Evolutionary conservation across 2,888 invertebrate species (phyloP), one percentile per base, ranked within the genome.

Genomic region (Pinctada fucata): DNA sequence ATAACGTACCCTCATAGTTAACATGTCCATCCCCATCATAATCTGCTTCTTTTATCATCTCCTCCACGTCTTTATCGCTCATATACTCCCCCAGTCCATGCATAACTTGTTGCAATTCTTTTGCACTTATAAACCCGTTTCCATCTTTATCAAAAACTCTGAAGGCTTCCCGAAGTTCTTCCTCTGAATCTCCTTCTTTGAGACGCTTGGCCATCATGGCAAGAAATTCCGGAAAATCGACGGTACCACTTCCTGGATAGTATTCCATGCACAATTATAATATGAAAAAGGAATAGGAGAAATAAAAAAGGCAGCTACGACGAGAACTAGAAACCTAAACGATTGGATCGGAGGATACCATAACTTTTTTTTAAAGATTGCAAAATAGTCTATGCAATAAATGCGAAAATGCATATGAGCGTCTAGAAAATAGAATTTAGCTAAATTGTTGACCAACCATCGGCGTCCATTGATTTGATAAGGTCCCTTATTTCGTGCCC

Each of bases 171-270:
- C 66, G 66, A 16, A 74, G 47, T 66, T 74, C 74, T 31, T 74
- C 74, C 31, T 74, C 74, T 8, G 65, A 65, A 49, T 74, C 74
- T 3, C 48, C 10, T 3, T 74, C 74, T 66, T 74, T 74, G 51
- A 66, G 50, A 10, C 63, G 45, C 51, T 66, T 74, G 2, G 74
- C 74, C 74, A 74, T 74, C 74, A 74, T 74, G 48, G 74, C 66
- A 13, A 74, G 66, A 51, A 74, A 74, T 74, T 74, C 74, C 50
- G 74, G 74, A 51, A 74, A 74, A 65, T 74, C 74, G 31, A 74
- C 66, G 3, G 74, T 74, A 63, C 74, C 74, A 49, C 63, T 67
- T 16, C 74, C 74, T 74, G 47, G 31, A 31, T 31, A 31, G 31
- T 31, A 31, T 31, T 31, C 31, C 31, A 31, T 31, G 31, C 31